A percentile compares a stretch with the other conserved stretches of the same genome.
phyloP scores from a whole-genome alignment of 2,888 invertebrate species.

The Cephonodes hylas region DNA sequence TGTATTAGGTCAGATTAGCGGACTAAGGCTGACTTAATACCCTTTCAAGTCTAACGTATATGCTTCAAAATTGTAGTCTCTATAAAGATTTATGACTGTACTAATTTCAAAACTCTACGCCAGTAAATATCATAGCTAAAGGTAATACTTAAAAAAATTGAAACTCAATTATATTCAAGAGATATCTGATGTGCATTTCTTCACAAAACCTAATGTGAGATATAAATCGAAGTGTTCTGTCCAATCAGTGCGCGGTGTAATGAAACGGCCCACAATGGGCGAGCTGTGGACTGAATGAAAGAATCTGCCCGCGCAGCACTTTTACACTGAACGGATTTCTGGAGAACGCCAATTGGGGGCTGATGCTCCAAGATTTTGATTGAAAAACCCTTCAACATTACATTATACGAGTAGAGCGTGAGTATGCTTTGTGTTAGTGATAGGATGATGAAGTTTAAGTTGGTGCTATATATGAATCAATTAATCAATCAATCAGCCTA shows the following conservation, averaged over 20 bases:
- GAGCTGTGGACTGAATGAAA: constrained; percentile 7
- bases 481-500: no score
- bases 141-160: neutral
- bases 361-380: neutral
- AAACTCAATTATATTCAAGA: neutral
- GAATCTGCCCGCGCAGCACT: constrained; percentile 11
- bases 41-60: no score
- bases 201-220: neutral
- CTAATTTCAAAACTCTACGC: no score
- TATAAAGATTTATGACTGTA: no score
- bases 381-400: neutral
- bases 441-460: no score
- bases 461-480: no score
- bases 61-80: no score
- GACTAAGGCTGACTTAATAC: no score
- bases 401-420: no score
- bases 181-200: neutral
- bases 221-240: constrained; percentile 4
- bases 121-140: no score
- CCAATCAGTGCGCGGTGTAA: constrained; percentile 10
- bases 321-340: constrained; percentile 11
- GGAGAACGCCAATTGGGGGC: neutral
- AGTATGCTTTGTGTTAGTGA: no score
- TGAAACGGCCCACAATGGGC: constrained; percentile 14
- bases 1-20: no score